Evolutionary conservation across 2,113 vertebrate species (phyloP).

Genomic region (Antennarius striatus): DNA sequence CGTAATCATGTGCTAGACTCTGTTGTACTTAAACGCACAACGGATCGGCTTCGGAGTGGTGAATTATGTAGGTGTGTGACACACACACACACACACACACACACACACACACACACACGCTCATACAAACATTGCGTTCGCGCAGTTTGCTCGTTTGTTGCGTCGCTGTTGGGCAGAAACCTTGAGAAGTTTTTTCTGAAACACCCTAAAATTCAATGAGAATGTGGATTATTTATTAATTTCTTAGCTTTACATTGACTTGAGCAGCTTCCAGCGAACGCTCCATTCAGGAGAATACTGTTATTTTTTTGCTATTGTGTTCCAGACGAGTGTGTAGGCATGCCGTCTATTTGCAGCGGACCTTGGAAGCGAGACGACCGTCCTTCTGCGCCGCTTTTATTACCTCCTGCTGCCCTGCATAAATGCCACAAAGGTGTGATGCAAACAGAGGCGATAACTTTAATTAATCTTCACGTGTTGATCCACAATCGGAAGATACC

Average conservation of each 20-base stretch:
- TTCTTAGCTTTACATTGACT: conserved; percentile 22
- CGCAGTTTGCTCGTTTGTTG: too few species aligned
- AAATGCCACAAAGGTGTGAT: too few species aligned
- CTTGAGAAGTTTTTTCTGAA: conserved; percentile 16
- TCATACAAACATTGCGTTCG: too few species aligned
- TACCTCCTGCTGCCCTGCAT: too few species aligned
- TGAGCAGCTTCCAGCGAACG: conserved; percentile 1
- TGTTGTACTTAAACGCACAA: conserved; percentile 22
- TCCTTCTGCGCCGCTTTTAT: too few species aligned
- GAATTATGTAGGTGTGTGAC: conserved; percentile 15
- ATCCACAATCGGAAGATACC: too few species aligned
- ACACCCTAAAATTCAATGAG: conserved; percentile 39
- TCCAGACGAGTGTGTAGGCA: background rate
- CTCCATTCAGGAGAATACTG: conserved; percentile 8
- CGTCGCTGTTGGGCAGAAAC: background rate
- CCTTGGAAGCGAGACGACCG: conserved; percentile 15
- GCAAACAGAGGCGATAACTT: too few species aligned
- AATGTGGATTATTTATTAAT: conserved; percentile 11
- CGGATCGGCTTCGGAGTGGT: conserved; percentile 36
- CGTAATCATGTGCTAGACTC: conserved; percentile 64
- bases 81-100: background rate
- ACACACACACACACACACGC: background rate
- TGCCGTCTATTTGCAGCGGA: conserved; percentile 3
- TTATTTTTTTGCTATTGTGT: conserved; percentile 20
- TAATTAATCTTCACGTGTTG: too few species aligned